phyloP scores from a whole-genome alignment of 23 tunicate genomes.

The Styela plicata region DNA sequence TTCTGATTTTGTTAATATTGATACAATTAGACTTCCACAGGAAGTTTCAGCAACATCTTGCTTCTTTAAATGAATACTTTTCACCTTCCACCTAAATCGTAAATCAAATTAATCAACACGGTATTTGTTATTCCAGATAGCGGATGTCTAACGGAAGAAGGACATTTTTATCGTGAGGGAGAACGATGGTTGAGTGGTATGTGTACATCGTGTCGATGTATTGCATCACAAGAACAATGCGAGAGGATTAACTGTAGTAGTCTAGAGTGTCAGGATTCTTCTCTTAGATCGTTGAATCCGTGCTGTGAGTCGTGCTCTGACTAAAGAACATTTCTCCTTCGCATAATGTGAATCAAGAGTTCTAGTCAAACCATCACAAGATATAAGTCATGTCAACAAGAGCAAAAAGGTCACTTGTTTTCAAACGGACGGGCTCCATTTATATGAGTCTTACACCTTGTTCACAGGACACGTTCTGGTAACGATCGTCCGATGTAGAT shows the following conservation, averaged over 20 bases:
- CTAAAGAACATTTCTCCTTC: not conserved
- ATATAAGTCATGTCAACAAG: not conserved
- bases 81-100: too few relatives aligned
- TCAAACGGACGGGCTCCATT: too few relatives aligned
- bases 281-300: not conserved
- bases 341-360: not conserved
- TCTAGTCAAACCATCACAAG: not conserved
- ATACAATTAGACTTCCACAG: too few relatives aligned
- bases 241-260: not conserved
- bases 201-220: conserved; percentile 16
- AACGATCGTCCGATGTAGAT: too few relatives aligned
- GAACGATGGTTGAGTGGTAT: conserved; percentile 3
- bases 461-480: too few relatives aligned
- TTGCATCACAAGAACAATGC: not conserved
- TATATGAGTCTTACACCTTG: too few relatives aligned
- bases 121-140: conserved; percentile 1
- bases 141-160: conserved; percentile 7
- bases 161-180: not conserved
- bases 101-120: too few relatives aligned
- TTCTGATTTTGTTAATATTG: too few relatives aligned
- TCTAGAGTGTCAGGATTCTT: not conserved
- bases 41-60: too few relatives aligned
- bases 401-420: not conserved
- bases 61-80: too few relatives aligned
- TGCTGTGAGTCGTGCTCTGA: not conserved